phyloP scores from a whole-genome alignment of 92 coral and sea anemone species.

The Heteractis magnifica region DNA sequence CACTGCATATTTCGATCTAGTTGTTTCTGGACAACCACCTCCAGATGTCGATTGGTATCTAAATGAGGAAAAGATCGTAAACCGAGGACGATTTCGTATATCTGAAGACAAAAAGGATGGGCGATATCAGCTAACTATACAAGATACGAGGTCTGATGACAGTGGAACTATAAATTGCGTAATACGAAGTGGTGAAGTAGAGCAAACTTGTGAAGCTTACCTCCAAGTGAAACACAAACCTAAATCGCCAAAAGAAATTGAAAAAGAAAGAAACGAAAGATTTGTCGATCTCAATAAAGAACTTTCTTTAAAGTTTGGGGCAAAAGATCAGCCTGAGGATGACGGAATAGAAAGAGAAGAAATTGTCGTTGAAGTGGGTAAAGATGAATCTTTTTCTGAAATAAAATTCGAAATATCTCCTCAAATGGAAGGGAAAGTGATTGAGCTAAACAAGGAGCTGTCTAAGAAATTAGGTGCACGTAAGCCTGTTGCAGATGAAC shows the following conservation, averaged over 20 bases:
- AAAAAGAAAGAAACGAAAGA: slow-evolving; percentile 22
- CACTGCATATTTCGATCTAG: slow-evolving; percentile 57
- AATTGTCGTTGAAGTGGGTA: neutral
- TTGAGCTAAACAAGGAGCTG: slow-evolving; percentile 24
- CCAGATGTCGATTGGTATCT: slow-evolving; percentile 79
- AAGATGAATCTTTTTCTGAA: slow-evolving; percentile 15
- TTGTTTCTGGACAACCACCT: slow-evolving; percentile 64
- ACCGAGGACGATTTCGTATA: slow-evolving; percentile 65
- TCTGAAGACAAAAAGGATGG: slow-evolving; percentile 68
- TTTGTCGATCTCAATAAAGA: slow-evolving; percentile 18
- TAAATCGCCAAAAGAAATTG: slow-evolving; percentile 21
- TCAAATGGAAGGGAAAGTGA: slow-evolving; percentile 8
- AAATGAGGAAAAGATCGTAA: slow-evolving; percentile 53
- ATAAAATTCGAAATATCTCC: slow-evolving; percentile 5
- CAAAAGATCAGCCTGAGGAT: slow-evolving; percentile 6
- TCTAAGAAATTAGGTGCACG: slow-evolving; percentile 5
- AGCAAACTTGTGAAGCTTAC: slow-evolving; percentile 18
- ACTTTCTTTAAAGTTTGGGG: slow-evolving; percentile 23
- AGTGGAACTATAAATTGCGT: slow-evolving; percentile 61
- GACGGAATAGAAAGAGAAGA: slow-evolving; percentile 3
- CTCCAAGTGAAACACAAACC: slow-evolving; percentile 19
- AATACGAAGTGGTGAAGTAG: slow-evolving; percentile 12
- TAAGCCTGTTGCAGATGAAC: slow-evolving; percentile 1
- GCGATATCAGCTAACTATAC: slow-evolving; percentile 57
- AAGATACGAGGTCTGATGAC: slow-evolving; percentile 52